These are phyloP conservation scores for Melitaea athalia DNA, from an alignment of 2,888 invertebrate genomes.

Conservation along the genomic window DNA sequence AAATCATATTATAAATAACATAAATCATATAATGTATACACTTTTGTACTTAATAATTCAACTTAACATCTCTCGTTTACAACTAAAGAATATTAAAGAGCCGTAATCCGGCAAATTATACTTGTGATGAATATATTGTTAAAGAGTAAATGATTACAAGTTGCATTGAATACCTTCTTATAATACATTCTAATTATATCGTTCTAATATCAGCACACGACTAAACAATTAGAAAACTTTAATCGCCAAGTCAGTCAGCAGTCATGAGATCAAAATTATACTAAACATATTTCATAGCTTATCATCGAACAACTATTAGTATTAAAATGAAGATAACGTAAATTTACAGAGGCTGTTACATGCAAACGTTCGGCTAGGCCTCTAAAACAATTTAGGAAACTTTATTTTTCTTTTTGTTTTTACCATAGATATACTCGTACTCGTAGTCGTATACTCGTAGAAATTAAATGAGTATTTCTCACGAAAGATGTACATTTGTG, in stretches of 20 bases:
- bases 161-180: slow-evolving; percentile 46
- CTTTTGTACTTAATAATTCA: slow-evolving; percentile 75
- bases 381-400: slow-evolving; percentile 44
- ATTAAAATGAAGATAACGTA: slow-evolving; percentile 29
- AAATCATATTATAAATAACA: slow-evolving; percentile 42
- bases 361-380: slow-evolving; percentile 50
- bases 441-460: no score
- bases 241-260: slow-evolving; percentile 57
- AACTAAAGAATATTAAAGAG: slow-evolving; percentile 28
- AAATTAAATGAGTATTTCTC: no score
- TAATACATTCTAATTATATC: slow-evolving; percentile 39
- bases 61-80: slow-evolving; percentile 51
- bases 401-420: slow-evolving; percentile 42
- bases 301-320: slow-evolving; percentile 27
- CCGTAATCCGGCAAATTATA: slow-evolving; percentile 28
- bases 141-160: slow-evolving; percentile 39
- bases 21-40: slow-evolving; percentile 46
- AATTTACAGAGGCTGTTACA: slow-evolving; percentile 24
- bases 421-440: no score
- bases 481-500: no score
- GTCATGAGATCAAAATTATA: slow-evolving; percentile 70
- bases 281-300: slow-evolving; percentile 33
- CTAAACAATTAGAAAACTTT: slow-evolving; percentile 40
- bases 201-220: slow-evolving; percentile 28
- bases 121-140: slow-evolving; percentile 56